Percentiles rank a stretch among this genome's conserved stretches.
phyloP scores from a whole-genome alignment of 2,888 invertebrate genomes.

The Tillus elongatus region DNA sequence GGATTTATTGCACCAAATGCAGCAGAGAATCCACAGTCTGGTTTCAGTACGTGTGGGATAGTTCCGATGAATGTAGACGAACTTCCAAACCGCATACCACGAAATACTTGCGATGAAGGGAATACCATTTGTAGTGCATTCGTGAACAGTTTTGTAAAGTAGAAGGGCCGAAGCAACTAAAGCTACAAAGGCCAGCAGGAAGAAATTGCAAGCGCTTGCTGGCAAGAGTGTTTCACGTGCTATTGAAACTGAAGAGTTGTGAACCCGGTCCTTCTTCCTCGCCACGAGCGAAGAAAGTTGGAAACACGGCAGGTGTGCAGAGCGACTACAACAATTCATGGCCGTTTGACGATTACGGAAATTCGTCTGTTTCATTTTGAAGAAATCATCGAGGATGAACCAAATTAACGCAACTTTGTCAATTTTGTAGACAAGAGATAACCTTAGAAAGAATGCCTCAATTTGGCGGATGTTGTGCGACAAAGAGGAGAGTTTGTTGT shows the following conservation, averaged over 20 bases:
- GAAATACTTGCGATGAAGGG: not conserved
- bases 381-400: not conserved
- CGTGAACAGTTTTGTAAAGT: not conserved
- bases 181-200: not conserved
- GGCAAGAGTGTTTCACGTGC: conserved; percentile 1
- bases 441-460: not conserved
- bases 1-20: conserved; percentile 12
- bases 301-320: not conserved
- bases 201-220: conserved; percentile 2
- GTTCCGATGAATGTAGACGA: conserved; percentile 12
- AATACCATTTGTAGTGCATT: not conserved
- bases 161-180: conserved; percentile 1
- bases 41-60: conserved; percentile 16
- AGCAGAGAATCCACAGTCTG: conserved; percentile 14
- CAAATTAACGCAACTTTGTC: not conserved
- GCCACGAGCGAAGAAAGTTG: not conserved
- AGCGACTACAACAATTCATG: no score
- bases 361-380: not conserved
- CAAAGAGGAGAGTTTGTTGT: no score
- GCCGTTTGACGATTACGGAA: no score
- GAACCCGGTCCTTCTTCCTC: conserved; percentile 1
- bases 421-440: not conserved
- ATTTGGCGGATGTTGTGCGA: no score
- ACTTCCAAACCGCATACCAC: not conserved
- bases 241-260: not conserved